These are phyloP conservation scores for Clarias laeviceps DNA, from an alignment of 2,797 vertebrate species.

Conservation along the genomic window DNA sequence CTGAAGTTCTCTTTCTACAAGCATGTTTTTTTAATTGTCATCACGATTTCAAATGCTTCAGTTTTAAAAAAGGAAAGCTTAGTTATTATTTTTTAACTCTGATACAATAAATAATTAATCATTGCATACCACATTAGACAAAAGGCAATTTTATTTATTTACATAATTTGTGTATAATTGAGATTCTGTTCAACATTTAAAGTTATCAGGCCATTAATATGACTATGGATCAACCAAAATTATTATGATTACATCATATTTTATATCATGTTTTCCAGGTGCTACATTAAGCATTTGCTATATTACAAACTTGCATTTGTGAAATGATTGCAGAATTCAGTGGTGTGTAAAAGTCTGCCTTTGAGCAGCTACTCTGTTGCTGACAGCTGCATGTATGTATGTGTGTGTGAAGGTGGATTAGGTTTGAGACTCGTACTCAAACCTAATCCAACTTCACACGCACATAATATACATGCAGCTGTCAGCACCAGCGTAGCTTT, in stretches of 20 bases:
- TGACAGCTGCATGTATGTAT: constrained; percentile 46
- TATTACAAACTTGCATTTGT: constrained; percentile 21
- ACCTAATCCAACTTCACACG: constrained; percentile 45
- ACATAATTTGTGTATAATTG: background rate
- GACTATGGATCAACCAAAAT: background rate
- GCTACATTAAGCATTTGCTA: background rate
- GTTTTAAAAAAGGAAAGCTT: background rate
- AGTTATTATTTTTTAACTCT: background rate
- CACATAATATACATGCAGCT: constrained; percentile 41
- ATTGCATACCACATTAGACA: background rate
- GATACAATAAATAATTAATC: background rate
- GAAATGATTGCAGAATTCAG: constrained; percentile 19
- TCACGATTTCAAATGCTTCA: background rate
- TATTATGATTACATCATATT: background rate
- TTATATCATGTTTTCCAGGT: background rate
- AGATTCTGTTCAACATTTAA: background rate
- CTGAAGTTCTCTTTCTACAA: background rate
- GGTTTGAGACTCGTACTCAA: constrained; percentile 35
- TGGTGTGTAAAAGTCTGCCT: constrained; percentile 22
- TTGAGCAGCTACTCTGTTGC: constrained; percentile 31
- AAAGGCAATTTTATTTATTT: background rate
- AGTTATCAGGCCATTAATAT: background rate
- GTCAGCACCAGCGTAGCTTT: constrained; percentile 31
- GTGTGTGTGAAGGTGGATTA: constrained; percentile 44
- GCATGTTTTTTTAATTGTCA: background rate